Percentiles rank a stretch among this genome's conserved stretches.
Evolutionary conservation across 1,140 invertebrate species (phyloP).

Genomic region (Ceratitis capitata): DNA sequence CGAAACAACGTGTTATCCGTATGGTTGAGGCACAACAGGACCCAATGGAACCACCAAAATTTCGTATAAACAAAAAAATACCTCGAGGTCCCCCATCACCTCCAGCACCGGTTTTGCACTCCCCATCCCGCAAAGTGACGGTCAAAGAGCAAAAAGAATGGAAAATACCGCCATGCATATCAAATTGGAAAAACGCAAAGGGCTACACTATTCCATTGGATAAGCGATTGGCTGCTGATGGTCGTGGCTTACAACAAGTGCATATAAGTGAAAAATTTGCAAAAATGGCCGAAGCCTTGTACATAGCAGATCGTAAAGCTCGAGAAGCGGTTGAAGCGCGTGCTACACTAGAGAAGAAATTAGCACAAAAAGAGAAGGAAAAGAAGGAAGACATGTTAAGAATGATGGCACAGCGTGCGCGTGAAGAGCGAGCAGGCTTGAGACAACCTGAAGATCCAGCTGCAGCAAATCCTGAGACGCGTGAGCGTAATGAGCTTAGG

Average conservation of each 20-base stretch:
- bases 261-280: conserved; percentile 99
- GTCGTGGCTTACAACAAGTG: conserved; percentile 93
- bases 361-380: conserved; percentile 98
- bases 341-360: conserved; percentile 94
- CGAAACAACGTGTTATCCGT: conserved; percentile 96
- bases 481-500: conserved; percentile 89
- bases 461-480: conserved; percentile 74
- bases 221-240: conserved; percentile 97
- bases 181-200: conserved; percentile 99
- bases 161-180: conserved; percentile 99
- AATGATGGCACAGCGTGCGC: conserved; percentile 92
- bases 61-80: conserved; percentile 96
- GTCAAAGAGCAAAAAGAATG: conserved; percentile 99
- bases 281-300: conserved; percentile 95
- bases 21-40: conserved; percentile 96
- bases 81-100: conserved; percentile 97
- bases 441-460: conserved; percentile 60
- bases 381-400: conserved; percentile 96
- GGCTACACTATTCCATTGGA: conserved; percentile 98
- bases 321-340: conserved; percentile 96
- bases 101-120: conserved; percentile 90
- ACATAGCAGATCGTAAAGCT: conserved; percentile 97
- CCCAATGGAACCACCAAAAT: conserved; percentile 98
- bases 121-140: conserved; percentile 95
- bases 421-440: conserved; percentile 90